Conservation (phyloP, 2,888 invertebrate genomes). For the Yponomeuta plumbellus region DNA sequence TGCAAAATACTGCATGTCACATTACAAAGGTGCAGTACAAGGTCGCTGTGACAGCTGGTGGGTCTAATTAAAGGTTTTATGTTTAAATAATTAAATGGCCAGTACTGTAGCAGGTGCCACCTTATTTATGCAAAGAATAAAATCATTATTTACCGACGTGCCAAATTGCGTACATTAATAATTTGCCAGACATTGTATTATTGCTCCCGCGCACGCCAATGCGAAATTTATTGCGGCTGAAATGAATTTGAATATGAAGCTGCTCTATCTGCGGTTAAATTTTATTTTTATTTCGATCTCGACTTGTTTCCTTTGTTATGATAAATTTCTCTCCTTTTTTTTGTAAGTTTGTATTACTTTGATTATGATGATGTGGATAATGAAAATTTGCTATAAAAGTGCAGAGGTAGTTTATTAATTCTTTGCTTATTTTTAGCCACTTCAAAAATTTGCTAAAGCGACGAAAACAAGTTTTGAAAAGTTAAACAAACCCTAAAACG, state of each 20-base stretch:
- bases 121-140: constrained; percentile 61
- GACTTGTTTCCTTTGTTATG: neutral
- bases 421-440: too few species aligned
- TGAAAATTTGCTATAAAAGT: too few species aligned
- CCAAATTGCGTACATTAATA: constrained; percentile 61
- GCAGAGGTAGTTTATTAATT: too few species aligned
- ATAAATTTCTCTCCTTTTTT: neutral
- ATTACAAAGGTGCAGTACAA: constrained; percentile 69
- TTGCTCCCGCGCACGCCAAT: constrained; percentile 33
- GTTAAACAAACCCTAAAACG: constrained; percentile 33
- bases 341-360: neutral
- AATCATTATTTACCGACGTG: constrained; percentile 67
- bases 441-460: too few species aligned
- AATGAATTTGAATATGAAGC: constrained; percentile 19
- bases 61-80: constrained; percentile 73
- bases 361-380: too few species aligned
- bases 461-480: neutral
- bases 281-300: neutral
- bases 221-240: constrained; percentile 25
- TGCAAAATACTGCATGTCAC: constrained; percentile 62
- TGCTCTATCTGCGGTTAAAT: constrained; percentile 4
- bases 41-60: constrained; percentile 60
- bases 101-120: constrained; percentile 53
- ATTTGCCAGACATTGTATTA: constrained; percentile 37
- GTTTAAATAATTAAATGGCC: constrained; percentile 71